These are phyloP conservation scores for Ichneumon xanthorius DNA, from an alignment of 2,888 invertebrate genomes.

Conservation along the genomic window DNA sequence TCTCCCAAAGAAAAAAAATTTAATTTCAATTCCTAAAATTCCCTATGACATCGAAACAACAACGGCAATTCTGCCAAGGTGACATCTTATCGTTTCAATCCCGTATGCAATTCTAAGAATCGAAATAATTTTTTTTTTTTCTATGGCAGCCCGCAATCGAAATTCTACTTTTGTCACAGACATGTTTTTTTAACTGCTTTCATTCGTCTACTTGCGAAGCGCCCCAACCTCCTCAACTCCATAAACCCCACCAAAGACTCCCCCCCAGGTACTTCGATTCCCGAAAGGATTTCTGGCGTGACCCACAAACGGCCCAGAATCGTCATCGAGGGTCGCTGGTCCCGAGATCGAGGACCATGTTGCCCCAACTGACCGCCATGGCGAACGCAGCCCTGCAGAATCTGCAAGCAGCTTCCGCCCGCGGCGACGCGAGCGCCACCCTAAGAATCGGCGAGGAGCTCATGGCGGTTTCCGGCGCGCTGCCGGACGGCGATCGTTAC, in stretches of 20 bases:
- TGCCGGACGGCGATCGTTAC: conserved; percentile 71
- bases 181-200: too few relatives aligned
- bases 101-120: too few relatives aligned
- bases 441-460: conserved; percentile 74
- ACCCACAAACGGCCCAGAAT: conserved; percentile 25
- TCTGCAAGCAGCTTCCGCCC: conserved; percentile 71
- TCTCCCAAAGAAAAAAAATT: too few relatives aligned
- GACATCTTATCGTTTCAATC: too few relatives aligned
- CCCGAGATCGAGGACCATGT: conserved; percentile 57
- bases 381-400: conserved; percentile 69
- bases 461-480: conserved; percentile 65
- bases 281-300: conserved; percentile 60
- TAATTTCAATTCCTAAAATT: too few relatives aligned
- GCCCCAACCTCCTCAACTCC: not conserved
- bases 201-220: too few relatives aligned
- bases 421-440: conserved; percentile 70
- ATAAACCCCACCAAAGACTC: not conserved
- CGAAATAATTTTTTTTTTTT: too few relatives aligned
- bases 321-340: conserved; percentile 19
- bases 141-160: too few relatives aligned
- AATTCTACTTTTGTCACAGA: too few relatives aligned
- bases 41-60: too few relatives aligned
- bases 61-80: too few relatives aligned
- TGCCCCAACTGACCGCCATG: conserved; percentile 68
- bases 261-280: conserved; percentile 75